Conservation (phyloP, 2,113 vertebrate genomes). For the Indri indri region DNA sequence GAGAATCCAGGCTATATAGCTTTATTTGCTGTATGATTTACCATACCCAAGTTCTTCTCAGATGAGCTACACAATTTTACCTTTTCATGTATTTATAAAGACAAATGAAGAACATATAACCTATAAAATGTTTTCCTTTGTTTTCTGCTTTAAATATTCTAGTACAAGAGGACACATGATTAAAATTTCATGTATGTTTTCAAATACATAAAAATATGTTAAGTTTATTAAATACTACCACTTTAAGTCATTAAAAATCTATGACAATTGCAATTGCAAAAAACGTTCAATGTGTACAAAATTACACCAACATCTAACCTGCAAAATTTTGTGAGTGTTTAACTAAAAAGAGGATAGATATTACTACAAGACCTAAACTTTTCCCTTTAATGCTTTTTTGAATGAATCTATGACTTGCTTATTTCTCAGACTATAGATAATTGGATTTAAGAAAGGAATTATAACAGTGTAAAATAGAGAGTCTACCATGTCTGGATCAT, state of each 20-base stretch:
- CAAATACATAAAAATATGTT: background rate
- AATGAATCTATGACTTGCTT: background rate
- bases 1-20: background rate
- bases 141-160: background rate
- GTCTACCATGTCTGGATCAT: background rate
- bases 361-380: background rate
- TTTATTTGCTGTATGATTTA: too few species aligned
- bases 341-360: background rate
- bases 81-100: background rate
- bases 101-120: background rate
- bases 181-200: background rate
- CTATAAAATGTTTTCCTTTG: background rate
- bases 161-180: background rate
- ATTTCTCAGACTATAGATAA: conserved; percentile 54
- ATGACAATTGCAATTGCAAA: background rate
- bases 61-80: background rate
- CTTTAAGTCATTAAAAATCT: background rate
- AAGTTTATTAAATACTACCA: background rate
- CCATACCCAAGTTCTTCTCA: background rate
- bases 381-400: background rate
- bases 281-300: background rate
- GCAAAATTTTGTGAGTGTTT: background rate
- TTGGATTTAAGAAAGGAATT: conserved; percentile 46
- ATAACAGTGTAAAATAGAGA: conserved; percentile 41
- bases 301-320: background rate